phyloP scores from a whole-genome alignment of 2,797 vertebrate species.

The Erpetoichthys calabaricus region DNA sequence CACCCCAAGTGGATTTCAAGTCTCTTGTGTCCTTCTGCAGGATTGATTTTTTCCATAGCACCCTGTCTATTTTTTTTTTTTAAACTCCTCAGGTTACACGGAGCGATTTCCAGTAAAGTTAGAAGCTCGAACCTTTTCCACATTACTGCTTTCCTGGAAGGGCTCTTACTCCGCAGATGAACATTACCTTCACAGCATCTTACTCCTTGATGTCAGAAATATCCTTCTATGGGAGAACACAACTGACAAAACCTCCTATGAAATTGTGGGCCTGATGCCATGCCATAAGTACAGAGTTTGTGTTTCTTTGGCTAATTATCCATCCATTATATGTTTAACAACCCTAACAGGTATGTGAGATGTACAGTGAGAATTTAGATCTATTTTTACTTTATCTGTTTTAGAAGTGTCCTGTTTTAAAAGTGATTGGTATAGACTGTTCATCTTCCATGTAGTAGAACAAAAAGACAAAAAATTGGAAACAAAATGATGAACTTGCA shows the following conservation, averaged over 20 bases:
- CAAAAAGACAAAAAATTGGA: no score
- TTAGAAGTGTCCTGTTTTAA: no score
- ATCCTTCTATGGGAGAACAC: slow-evolving; percentile 5
- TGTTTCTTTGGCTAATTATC: slow-evolving; percentile 21
- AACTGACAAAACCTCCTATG: slow-evolving; percentile 19
- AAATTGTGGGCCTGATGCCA: slow-evolving; percentile 30
- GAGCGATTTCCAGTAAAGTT: slow-evolving; percentile 24
- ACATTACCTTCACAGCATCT: not conserved
- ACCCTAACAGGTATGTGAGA: slow-evolving; percentile 31
- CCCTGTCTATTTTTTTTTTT: no score
- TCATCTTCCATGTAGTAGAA: no score
- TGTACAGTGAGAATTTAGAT: no score
- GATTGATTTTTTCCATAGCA: no score
- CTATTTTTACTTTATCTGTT: no score
- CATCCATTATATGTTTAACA: slow-evolving; percentile 30
- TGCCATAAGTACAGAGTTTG: slow-evolving; percentile 35
- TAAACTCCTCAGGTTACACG: slow-evolving; percentile 28
- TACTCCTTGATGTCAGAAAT: not conserved
- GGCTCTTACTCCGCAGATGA: not conserved
- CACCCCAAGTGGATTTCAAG: no score
- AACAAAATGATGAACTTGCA: no score
- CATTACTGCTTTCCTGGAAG: slow-evolving; percentile 35
- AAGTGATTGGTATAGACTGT: no score
- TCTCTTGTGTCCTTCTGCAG: no score
- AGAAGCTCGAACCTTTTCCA: slow-evolving; percentile 23